Conservation (phyloP, 2,797 vertebrate species). For the Dromococcyx pavoninus region DNA sequence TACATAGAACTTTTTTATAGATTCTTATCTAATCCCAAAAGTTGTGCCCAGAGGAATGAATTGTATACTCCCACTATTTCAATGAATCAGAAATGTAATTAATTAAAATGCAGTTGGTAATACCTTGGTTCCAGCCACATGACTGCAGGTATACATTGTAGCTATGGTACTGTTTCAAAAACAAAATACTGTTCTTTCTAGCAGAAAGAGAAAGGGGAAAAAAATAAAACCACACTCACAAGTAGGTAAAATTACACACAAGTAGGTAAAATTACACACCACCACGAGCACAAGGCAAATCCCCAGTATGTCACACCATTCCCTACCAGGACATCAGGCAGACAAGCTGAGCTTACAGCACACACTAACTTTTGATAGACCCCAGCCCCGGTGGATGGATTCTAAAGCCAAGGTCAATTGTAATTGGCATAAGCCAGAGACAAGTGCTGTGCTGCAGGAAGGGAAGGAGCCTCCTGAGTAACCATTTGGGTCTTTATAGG, state of each 20-base stretch:
- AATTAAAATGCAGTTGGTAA: neutral
- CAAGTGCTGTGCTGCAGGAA: neutral
- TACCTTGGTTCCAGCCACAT: neutral
- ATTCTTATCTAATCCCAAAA: neutral
- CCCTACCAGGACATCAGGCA: neutral
- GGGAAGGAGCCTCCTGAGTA: conserved; percentile 19
- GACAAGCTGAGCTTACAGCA: neutral
- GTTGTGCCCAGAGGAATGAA: neutral
- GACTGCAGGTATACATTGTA: neutral
- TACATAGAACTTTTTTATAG: neutral
- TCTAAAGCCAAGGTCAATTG: neutral
- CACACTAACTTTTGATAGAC: neutral
- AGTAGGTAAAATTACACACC: neutral
- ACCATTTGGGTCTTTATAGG: conserved; percentile 10
- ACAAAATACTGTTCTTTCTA: neutral
- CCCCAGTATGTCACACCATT: neutral
- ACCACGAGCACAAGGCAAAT: neutral
- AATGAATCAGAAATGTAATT: neutral
- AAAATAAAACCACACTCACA: neutral
- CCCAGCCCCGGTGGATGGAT: neutral
- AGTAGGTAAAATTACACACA: neutral
- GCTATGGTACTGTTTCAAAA: neutral
- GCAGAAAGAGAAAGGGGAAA: neutral
- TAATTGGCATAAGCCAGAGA: neutral
- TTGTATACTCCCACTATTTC: neutral